phyloP scores from a whole-genome alignment of 2,113 vertebrate species.

The Anseranas semipalmata region DNA sequence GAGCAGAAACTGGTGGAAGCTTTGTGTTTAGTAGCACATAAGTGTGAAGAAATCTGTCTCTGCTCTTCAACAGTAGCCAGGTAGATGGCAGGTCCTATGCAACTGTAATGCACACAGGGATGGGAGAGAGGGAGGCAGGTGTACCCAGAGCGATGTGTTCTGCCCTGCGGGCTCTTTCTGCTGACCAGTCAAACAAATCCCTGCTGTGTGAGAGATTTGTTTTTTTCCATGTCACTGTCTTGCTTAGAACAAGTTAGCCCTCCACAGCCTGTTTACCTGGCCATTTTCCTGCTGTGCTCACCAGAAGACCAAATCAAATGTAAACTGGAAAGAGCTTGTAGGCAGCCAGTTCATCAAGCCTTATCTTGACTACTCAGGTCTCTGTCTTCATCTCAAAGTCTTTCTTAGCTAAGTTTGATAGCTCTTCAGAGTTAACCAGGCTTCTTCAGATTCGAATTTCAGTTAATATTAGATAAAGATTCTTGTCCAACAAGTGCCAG shows the following conservation, averaged over 20 bases:
- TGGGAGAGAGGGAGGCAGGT: background rate
- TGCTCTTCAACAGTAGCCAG: background rate
- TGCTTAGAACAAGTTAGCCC: background rate
- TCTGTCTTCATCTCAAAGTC: background rate
- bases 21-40: background rate
- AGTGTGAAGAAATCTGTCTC: background rate
- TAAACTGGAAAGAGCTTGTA: background rate
- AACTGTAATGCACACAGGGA: background rate
- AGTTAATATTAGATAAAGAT: background rate
- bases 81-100: background rate
- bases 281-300: background rate
- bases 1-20: background rate
- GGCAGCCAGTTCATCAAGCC: background rate
- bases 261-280: background rate
- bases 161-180: background rate
- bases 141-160: rapidly evolving
- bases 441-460: background rate
- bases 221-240: background rate
- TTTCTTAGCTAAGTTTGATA: background rate
- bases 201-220: background rate
- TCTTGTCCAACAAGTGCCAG: background rate
- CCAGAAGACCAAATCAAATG: background rate
- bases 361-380: background rate
- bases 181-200: background rate
- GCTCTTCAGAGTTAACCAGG: background rate